A percentile compares a stretch with the other conserved stretches of the same genome.
phyloP scores from a whole-genome alignment of 2,888 invertebrate species.

The Nyleta sp. region DNA sequence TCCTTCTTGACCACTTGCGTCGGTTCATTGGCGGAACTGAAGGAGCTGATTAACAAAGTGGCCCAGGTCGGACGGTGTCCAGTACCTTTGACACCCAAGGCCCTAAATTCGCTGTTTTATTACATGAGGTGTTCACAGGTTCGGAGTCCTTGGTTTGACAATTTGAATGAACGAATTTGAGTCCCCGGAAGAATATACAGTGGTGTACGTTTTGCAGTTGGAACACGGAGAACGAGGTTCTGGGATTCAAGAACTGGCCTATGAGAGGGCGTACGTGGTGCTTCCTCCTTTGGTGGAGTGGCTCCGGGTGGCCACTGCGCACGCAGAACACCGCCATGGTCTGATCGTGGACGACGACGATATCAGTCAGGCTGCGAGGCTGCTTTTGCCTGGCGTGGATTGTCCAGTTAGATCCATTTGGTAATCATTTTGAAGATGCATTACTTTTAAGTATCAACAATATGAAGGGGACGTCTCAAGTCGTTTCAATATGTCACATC shows the following conservation, averaged over 20 bases:
- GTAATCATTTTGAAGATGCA: slow-evolving; percentile 76
- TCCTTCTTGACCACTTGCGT: slow-evolving; percentile 94
- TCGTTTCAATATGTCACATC: too few species aligned
- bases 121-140: slow-evolving; percentile 95
- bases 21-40: slow-evolving; percentile 90
- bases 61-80: slow-evolving; percentile 84
- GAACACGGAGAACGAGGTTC: slow-evolving; percentile 86
- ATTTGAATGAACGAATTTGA: too few species aligned
- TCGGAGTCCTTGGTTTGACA: too few species aligned
- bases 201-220: slow-evolving; percentile 83
- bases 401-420: slow-evolving; percentile 92
- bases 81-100: slow-evolving; percentile 85
- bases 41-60: slow-evolving; percentile 86
- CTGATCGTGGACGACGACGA: slow-evolving; percentile 92
- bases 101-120: slow-evolving; percentile 92
- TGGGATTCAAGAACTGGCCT: slow-evolving; percentile 89
- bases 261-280: slow-evolving; percentile 93
- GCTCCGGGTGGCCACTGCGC: slow-evolving; percentile 92
- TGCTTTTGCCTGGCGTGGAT: slow-evolving; percentile 94
- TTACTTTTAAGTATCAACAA: too few species aligned
- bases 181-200: too few species aligned
- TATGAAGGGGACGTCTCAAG: too few species aligned
- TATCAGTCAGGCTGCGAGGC: slow-evolving; percentile 93
- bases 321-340: slow-evolving; percentile 91
- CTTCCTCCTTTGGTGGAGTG: slow-evolving; percentile 96